Evolutionary conservation across 2,113 vertebrate species (phyloP).

Genomic region (Catagonus wagneri): DNA sequence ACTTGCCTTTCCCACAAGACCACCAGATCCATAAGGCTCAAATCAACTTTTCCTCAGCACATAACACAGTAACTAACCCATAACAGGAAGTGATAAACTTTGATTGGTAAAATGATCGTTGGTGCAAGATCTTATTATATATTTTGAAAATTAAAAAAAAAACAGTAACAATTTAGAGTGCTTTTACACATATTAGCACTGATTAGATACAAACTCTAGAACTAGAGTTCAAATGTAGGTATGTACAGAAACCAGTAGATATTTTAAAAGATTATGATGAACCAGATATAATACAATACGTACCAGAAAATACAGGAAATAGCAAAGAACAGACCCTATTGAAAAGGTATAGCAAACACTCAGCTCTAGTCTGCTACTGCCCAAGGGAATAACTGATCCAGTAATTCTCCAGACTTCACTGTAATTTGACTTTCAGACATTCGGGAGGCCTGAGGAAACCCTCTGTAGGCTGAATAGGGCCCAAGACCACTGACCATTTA

Average conservation of each 20-base stretch:
- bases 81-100: background rate
- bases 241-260: background rate
- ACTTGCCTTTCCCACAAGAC: background rate
- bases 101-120: background rate
- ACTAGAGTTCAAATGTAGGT: background rate
- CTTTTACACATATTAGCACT: background rate
- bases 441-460: background rate
- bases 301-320: background rate
- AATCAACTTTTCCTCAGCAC: background rate
- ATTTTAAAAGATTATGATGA: background rate
- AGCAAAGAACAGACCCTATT: background rate
- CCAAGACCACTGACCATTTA: background rate
- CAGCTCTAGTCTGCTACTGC: background rate
- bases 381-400: background rate
- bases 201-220: background rate
- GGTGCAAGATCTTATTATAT: background rate
- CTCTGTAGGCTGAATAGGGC: background rate
- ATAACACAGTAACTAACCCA: background rate
- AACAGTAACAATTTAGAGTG: background rate
- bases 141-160: background rate
- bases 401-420: background rate
- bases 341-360: background rate
- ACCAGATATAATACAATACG: background rate
- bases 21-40: background rate
- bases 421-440: background rate